A percentile compares a stretch with the other conserved stretches of the same genome.
Evolutionary conservation across 2,797 vertebrate species (phyloP).

Genomic region (Epinephelus malabaricus): DNA sequence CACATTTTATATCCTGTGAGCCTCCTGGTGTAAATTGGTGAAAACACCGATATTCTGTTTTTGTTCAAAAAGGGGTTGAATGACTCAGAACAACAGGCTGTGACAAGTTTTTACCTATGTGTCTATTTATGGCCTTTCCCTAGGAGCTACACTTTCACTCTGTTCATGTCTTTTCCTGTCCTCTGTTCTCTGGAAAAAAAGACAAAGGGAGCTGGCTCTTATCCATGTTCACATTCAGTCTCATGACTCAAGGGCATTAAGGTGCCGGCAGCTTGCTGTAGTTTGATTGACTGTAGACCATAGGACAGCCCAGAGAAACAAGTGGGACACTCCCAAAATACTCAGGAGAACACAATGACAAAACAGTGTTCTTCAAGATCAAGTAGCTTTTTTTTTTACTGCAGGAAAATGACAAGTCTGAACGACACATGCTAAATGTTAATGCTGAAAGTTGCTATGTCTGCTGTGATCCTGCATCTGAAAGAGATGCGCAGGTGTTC

Average conservation of each 20-base stretch:
- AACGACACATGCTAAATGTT: slow-evolving; percentile 40
- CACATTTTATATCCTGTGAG: slow-evolving; percentile 20
- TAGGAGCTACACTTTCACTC: slow-evolving; percentile 58
- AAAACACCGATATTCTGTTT: slow-evolving; percentile 19
- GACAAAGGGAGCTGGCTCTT: slow-evolving; percentile 59
- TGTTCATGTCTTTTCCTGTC: slow-evolving; percentile 55
- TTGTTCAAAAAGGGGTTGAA: slow-evolving; percentile 30
- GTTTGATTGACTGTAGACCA: slow-evolving; percentile 64
- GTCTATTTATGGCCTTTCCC: slow-evolving; percentile 68
- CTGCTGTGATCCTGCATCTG: slow-evolving; percentile 29
- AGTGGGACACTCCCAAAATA: slow-evolving; percentile 47
- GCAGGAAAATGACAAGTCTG: slow-evolving; percentile 35
- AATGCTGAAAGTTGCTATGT: slow-evolving; percentile 21
- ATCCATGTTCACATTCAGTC: slow-evolving; percentile 66
- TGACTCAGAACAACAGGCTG: slow-evolving; percentile 48
- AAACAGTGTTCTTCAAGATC: slow-evolving; percentile 38
- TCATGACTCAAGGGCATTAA: slow-evolving; percentile 71
- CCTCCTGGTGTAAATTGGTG: slow-evolving; percentile 16
- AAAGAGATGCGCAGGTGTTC: slow-evolving; percentile 10
- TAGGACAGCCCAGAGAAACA: slow-evolving; percentile 42
- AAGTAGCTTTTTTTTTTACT: not conserved
- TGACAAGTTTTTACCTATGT: slow-evolving; percentile 53
- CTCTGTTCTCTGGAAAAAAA: slow-evolving; percentile 61
- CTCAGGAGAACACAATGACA: slow-evolving; percentile 44
- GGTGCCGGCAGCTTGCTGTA: slow-evolving; percentile 52